phyloP scores from a whole-genome alignment of 2,113 vertebrate species.

The Aldabrachelys gigantea region DNA sequence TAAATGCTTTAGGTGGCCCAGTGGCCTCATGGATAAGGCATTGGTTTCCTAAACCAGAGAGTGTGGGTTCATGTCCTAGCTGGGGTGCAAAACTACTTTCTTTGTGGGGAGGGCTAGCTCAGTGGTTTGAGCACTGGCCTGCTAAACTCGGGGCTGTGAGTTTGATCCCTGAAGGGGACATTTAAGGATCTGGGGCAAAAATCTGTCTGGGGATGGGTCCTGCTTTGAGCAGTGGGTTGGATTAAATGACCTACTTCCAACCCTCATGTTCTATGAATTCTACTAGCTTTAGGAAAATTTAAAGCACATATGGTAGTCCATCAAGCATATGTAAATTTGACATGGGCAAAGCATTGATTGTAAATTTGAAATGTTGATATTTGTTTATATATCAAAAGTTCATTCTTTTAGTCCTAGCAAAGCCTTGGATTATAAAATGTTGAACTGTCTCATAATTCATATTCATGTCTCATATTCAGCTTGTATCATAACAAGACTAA shows the following conservation, averaged over 20 bases:
- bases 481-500: neutral
- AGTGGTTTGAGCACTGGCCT: too few relatives aligned
- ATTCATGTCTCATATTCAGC: neutral
- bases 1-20: neutral
- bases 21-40: too few relatives aligned
- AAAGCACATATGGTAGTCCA: neutral
- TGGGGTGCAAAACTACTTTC: too few relatives aligned
- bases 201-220: too few relatives aligned
- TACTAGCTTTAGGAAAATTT: neutral
- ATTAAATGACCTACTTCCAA: too few relatives aligned
- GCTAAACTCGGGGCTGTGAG: too few relatives aligned
- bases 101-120: too few relatives aligned
- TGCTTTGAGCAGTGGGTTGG: too few relatives aligned
- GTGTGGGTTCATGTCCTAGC: too few relatives aligned
- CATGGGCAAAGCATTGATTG: neutral
- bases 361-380: neutral
- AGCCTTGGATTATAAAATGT: neutral
- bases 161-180: too few relatives aligned
- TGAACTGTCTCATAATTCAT: neutral
- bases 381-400: neutral
- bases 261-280: neutral
- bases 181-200: too few relatives aligned
- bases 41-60: too few relatives aligned
- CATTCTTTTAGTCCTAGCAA: neutral
- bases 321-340: neutral